Conservation (phyloP, 2,888 invertebrate species). For the Dryobota labecula region DNA sequence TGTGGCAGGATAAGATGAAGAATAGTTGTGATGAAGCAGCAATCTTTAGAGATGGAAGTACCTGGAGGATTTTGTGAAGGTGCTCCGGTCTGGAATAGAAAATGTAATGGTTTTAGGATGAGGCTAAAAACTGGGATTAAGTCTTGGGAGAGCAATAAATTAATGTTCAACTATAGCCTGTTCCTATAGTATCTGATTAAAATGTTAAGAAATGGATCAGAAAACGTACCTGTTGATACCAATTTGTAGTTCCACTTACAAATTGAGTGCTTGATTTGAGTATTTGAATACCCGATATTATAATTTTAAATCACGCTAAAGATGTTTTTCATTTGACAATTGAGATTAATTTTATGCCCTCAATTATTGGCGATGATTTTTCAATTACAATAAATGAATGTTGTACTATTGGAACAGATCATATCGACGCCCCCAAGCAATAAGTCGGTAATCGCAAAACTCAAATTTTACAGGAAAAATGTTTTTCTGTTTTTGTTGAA, state of each 20-base stretch:
- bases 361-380: not conserved
- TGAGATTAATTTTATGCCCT: not conserved
- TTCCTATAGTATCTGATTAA: not conserved
- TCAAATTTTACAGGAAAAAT: no score
- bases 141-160: not conserved
- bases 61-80: constrained; percentile 68
- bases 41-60: constrained; percentile 62
- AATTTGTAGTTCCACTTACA: no score
- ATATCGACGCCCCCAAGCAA: no score
- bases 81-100: constrained; percentile 75
- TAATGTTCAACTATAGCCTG: no score
- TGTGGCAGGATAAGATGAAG: constrained; percentile 81
- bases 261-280: no score
- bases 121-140: not conserved
- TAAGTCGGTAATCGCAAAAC: no score
- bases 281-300: no score
- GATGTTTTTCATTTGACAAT: no score
- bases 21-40: constrained; percentile 70
- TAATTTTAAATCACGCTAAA: no score
- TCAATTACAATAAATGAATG: not conserved
- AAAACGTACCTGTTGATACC: not conserved
- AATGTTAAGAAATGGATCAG: not conserved
- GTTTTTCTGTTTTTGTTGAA: no score
- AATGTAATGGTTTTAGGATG: not conserved
- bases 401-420: no score